These are phyloP conservation scores for Drosophila setosimentum DNA, from an alignment of 2,888 invertebrate species.

Conservation along the genomic window DNA sequence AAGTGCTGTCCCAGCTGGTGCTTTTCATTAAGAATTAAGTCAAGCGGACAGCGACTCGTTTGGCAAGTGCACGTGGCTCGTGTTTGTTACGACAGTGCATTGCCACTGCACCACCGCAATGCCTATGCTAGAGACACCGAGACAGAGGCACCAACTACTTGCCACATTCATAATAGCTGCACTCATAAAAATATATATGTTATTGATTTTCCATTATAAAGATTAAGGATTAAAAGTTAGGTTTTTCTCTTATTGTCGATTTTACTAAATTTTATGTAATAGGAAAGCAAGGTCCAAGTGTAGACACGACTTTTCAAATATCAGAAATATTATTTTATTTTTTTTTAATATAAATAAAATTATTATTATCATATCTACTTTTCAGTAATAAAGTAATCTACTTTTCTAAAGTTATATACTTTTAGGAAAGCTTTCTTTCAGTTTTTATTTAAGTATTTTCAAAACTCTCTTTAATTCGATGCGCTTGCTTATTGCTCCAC, in stretches of 20 bases:
- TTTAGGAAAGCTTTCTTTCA: neutral
- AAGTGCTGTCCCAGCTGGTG: constrained; percentile 44
- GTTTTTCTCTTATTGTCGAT: neutral
- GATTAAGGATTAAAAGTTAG: neutral
- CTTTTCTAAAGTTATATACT: neutral
- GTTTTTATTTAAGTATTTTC: neutral
- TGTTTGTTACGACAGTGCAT: constrained; percentile 52
- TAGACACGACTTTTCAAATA: neutral
- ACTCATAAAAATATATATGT: neutral
- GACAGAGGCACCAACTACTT: constrained; percentile 26
- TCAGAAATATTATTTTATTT: neutral
- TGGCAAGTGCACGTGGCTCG: constrained; percentile 75
- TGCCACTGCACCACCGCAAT: constrained; percentile 7
- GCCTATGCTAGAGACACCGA: neutral
- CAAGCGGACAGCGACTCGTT: constrained; percentile 46
- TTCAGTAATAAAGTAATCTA: neutral
- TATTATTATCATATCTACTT: neutral
- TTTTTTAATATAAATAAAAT: no score
- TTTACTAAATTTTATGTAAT: neutral
- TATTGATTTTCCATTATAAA: neutral
- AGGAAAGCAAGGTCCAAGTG: neutral
- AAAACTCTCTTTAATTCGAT: neutral
- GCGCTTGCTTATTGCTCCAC: neutral
- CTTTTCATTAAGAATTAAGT: constrained; percentile 68
- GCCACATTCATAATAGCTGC: constrained; percentile 19